phyloP scores from a whole-genome alignment of 2,888 invertebrate genomes.

The Caenorhabditis sp. region DNA sequence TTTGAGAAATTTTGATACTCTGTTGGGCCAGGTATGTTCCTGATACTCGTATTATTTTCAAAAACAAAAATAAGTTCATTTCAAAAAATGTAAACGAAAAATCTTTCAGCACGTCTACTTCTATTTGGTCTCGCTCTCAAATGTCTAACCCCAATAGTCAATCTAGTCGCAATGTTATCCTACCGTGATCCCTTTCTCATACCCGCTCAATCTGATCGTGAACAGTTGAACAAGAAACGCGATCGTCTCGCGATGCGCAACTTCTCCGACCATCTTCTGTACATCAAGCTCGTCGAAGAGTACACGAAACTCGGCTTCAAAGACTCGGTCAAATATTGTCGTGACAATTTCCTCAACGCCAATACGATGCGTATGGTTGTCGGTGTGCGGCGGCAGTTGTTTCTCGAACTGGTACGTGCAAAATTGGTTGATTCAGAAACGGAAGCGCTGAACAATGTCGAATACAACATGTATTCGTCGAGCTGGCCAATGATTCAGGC shows the following conservation, averaged over 20 bases:
- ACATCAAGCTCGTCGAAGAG: slow-evolving; percentile 75
- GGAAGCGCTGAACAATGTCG: neutral
- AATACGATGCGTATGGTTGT: slow-evolving; percentile 89
- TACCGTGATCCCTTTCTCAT: slow-evolving; percentile 76
- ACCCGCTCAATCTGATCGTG: slow-evolving; percentile 30
- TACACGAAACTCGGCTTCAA: slow-evolving; percentile 3
- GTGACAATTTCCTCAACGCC: slow-evolving; percentile 81
- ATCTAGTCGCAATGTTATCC: slow-evolving; percentile 86
- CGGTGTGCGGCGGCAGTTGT: slow-evolving; percentile 77
- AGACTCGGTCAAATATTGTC: slow-evolving; percentile 73
- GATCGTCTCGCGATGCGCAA: slow-evolving; percentile 81
- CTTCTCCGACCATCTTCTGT: slow-evolving; percentile 87
- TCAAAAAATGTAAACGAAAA: slow-evolving; percentile 71
- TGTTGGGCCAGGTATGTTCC: too few relatives aligned
- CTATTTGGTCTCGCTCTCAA: slow-evolving; percentile 87
- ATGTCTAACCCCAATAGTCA: slow-evolving; percentile 89
- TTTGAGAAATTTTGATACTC: too few relatives aligned
- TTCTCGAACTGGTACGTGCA: slow-evolving; percentile 62
- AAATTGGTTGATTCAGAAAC: slow-evolving; percentile 37
- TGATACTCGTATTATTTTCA: too few relatives aligned
- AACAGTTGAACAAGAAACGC: slow-evolving; percentile 76
- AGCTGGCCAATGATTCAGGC: slow-evolving; percentile 91
- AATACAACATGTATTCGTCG: slow-evolving; percentile 74
- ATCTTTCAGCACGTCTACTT: slow-evolving; percentile 79
- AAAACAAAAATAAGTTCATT: too few relatives aligned